Evolutionary conservation across 2,888 invertebrate species (phyloP), one percentile per base, ranked within the genome.

Genomic region (Drosophila melanosoma): DNA sequence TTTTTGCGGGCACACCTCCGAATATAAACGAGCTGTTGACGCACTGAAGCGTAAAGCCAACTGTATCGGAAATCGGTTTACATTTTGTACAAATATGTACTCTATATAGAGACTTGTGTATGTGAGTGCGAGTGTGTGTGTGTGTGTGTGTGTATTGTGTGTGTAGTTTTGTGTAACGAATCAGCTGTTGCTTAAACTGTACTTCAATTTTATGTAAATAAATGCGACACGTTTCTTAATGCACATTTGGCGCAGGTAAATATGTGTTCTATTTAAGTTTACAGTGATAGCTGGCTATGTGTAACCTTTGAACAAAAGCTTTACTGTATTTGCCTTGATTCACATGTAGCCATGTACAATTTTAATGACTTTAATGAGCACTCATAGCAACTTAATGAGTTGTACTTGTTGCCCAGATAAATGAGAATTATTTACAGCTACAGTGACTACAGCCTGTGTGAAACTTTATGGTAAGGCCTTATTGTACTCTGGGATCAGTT

Each of bases 51-150:
- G 83, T 67, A 63, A 77, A 67, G 73, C 45, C 60, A 81, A 79
- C 74, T 82, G 75, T 71, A 87, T 87, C 85, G 79, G 73, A 85
- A 87, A 81, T 85, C 81, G 79, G 65, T 69, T 77, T 63, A 62
- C 32, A 42, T 49, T 48, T 36, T 53, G 42, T 23, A 51, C 49
- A 63, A 63, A 58, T 45, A 45, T 71, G 38, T 56, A 38, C 64
- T 63, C 23, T 62, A 52, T 69, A 65, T 58, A 51, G 45, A 40
- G 11, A 66, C 40, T 35, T 40, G 49, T 32, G 20, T 42, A 17
- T 33, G 53, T 33, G 1, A 52, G 3, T 58, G 32, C 42, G 15
- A 38, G 15, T 23, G 42, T n/a, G 38, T 62, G 26, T 26, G 26
- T 26, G 15, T 23, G 42, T n/a, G 38, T 62, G 26, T 26, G 26